Conservation (phyloP, 2,888 invertebrate genomes). For the Pammene fasciana region DNA sequence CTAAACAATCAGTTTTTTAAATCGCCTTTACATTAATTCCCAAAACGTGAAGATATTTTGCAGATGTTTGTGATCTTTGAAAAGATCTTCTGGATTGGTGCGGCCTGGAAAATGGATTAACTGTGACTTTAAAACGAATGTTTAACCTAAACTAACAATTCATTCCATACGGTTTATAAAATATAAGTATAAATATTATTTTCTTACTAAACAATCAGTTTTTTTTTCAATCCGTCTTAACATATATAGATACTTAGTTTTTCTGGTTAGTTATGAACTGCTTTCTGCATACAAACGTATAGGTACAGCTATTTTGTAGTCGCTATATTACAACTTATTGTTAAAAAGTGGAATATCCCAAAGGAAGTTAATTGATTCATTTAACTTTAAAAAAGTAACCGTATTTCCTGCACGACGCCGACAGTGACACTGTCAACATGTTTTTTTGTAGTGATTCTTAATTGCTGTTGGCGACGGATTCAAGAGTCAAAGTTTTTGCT, state of each 20-base stretch:
- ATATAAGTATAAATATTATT: conserved; percentile 8
- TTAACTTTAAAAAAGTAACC: not conserved
- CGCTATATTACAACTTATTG: not conserved
- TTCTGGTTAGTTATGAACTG: too few species aligned
- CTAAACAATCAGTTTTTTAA: conserved; percentile 6
- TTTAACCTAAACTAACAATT: too few species aligned
- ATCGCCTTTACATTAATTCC: not conserved
- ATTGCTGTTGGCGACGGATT: not conserved
- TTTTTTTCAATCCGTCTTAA: too few species aligned
- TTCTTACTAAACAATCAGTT: conserved; percentile 18
- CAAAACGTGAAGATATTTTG: too few species aligned
- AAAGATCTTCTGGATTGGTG: too few species aligned
- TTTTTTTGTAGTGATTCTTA: not conserved
- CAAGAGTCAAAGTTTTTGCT: conserved; percentile 24
- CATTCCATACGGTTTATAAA: too few species aligned
- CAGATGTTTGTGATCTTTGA: too few species aligned
- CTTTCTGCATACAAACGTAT: too few species aligned
- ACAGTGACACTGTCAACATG: not conserved
- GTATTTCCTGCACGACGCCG: not conserved
- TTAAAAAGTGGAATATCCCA: not conserved
- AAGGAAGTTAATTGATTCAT: not conserved
- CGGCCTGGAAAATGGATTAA: not conserved
- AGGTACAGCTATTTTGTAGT: too few species aligned
- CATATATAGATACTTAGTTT: too few species aligned
- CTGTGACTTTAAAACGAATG: not conserved